Percentiles rank a stretch among this genome's conserved stretches.
These are phyloP conservation scores for Malthinus flaveolus DNA, from an alignment of 2,888 invertebrate species.

Conservation along the genomic window DNA sequence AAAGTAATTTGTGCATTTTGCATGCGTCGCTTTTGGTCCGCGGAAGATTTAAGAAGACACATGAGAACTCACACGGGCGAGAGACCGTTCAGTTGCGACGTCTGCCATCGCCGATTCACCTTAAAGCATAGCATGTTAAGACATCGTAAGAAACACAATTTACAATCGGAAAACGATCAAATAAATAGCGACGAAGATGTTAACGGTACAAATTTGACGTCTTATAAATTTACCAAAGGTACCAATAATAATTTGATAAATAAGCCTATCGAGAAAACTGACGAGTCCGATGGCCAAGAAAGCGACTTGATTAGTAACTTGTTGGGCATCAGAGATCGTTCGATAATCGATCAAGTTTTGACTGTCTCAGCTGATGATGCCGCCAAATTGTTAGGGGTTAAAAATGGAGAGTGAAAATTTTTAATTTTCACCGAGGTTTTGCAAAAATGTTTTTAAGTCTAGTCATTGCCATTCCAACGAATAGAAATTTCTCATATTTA, in stretches of 20 bases:
- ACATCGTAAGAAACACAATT: slow-evolving; percentile 86
- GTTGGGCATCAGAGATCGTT: slow-evolving; percentile 83
- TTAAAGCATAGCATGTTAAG: slow-evolving; percentile 94
- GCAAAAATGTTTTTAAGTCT: not conserved
- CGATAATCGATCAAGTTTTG: slow-evolving; percentile 81
- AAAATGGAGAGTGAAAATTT: slow-evolving; percentile 51
- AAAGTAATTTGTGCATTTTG: slow-evolving; percentile 93
- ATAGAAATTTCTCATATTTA: slow-evolving; percentile 1
- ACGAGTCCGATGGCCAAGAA: slow-evolving; percentile 57
- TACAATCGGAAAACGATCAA: slow-evolving; percentile 56
- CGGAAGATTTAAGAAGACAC: slow-evolving; percentile 89
- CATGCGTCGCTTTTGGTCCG: slow-evolving; percentile 92
- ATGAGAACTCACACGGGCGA: slow-evolving; percentile 95
- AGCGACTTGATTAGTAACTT: slow-evolving; percentile 87
- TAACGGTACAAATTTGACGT: slow-evolving; percentile 23
- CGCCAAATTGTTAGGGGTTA: slow-evolving; percentile 82
- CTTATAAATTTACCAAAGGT: slow-evolving; percentile 28
- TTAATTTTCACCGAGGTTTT: not conserved
- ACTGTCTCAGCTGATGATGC: slow-evolving; percentile 85
- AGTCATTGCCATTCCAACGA: slow-evolving; percentile 5
- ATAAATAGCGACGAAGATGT: slow-evolving; percentile 55
- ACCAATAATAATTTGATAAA: slow-evolving; percentile 56
- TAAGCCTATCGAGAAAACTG: slow-evolving; percentile 57
- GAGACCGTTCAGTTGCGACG: slow-evolving; percentile 88
- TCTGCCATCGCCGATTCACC: slow-evolving; percentile 86